These are phyloP conservation scores for Halisarca cf. caerulea DNA, from an alignment of 37 sponge, comb jelly and placozoan genomes.

Conservation along the genomic window DNA sequence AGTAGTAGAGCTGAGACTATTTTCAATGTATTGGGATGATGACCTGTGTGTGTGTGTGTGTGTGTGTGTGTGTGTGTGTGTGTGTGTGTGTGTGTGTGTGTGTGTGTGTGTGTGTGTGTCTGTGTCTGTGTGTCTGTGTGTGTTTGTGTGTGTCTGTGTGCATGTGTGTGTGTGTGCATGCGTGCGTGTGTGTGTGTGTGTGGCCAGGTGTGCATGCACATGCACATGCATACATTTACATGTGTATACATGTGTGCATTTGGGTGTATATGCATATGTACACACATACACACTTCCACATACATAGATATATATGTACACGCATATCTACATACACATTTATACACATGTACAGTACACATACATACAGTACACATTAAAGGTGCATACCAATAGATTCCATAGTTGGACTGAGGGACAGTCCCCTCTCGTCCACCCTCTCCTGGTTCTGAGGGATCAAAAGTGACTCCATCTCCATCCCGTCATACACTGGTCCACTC, in stretches of 20 bases:
- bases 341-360: slow-evolving; percentile 15
- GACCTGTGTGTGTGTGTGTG: not conserved
- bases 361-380: slow-evolving; percentile 3
- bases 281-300: slow-evolving; percentile 4
- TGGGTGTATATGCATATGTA: slow-evolving; percentile 24
- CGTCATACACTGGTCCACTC: no score
- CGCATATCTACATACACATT: slow-evolving; percentile 3
- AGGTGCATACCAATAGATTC: no score
- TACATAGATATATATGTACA: slow-evolving; percentile 3
- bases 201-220: not conserved
- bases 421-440: no score
- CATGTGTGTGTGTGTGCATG: slow-evolving; percentile 41
- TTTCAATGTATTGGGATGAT: not conserved
- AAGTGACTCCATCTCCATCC: no score
- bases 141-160: slow-evolving; percentile 37
- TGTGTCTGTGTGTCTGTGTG: slow-evolving; percentile 27
- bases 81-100: slow-evolving; percentile 29
- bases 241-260: not conserved
- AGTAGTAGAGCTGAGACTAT: not conserved
- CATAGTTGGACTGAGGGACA: no score
- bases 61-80: slow-evolving; percentile 20
- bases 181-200: slow-evolving; percentile 36
- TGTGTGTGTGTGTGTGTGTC: slow-evolving; percentile 46
- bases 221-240: not conserved
- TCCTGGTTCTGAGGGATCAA: no score